Conservation (phyloP, 1,140 invertebrate species). For the Aleiodes sp. region DNA sequence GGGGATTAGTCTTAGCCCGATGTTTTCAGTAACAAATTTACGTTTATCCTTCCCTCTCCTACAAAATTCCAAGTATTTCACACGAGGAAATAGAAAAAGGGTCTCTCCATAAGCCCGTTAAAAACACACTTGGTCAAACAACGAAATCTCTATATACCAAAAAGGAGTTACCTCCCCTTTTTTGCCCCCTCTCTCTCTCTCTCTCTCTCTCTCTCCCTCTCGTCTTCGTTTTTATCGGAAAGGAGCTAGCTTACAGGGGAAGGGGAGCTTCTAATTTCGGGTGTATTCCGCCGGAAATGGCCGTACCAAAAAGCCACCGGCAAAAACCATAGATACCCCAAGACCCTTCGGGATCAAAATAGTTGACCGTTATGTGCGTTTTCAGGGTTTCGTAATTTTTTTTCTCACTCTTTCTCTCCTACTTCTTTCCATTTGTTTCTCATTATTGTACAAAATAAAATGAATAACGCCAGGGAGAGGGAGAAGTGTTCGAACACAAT, state of each 20-base stretch:
- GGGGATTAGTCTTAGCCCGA: not conserved
- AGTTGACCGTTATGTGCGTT: not conserved
- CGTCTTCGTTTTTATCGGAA: not conserved
- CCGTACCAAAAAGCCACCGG: not conserved
- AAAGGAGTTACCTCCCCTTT: not conserved
- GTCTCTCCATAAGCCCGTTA: not conserved
- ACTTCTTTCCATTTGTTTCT: no score
- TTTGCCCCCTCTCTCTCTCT: no score
- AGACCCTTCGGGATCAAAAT: not conserved
- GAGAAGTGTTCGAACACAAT: no score
- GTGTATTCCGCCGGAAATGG: constrained; percentile 1
- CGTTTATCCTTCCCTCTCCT: no score
- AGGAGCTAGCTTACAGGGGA: not conserved
- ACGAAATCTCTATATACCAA: constrained; percentile 13
- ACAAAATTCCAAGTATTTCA: not conserved
- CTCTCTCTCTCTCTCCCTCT: no score
- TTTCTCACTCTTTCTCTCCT: no score
- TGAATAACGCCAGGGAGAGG: no score
- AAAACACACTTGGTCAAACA: constrained; percentile 25
- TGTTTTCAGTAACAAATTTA: not conserved
- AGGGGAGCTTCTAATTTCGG: constrained; percentile 6
- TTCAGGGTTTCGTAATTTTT: not conserved
- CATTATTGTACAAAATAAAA: not conserved
- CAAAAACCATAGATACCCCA: constrained; percentile 3
- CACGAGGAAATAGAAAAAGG: constrained; percentile 4